A percentile compares a stretch with the other conserved stretches of the same genome.
phyloP scores from a whole-genome alignment of 2,797 vertebrate genomes.

The Sebastes itinus region DNA sequence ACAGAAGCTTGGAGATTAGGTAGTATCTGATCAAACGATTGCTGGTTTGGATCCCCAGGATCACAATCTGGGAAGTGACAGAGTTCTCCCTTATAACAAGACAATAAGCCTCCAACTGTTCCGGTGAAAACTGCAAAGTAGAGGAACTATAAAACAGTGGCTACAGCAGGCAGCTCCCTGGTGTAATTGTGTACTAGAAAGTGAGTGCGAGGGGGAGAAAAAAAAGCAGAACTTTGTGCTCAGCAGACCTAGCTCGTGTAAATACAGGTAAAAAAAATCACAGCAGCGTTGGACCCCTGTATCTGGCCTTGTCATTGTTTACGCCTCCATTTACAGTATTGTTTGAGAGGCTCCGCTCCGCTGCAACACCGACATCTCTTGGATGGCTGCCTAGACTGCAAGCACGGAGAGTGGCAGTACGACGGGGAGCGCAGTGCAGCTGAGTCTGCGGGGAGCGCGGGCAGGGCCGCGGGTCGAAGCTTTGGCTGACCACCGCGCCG shows the following conservation, averaged over 20 bases:
- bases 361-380: slow-evolving; percentile 46
- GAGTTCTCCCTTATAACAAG: slow-evolving; percentile 10
- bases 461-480: slow-evolving; percentile 29
- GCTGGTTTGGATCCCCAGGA: slow-evolving; percentile 34
- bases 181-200: slow-evolving; percentile 37
- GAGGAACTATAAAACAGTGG: slow-evolving; percentile 10
- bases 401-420: slow-evolving; percentile 23
- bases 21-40: slow-evolving; percentile 43
- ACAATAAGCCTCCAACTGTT: slow-evolving; percentile 43
- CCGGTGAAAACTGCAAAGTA: slow-evolving; percentile 32
- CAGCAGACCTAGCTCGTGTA: slow-evolving; percentile 24
- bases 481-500: slow-evolving; percentile 53
- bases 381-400: slow-evolving; percentile 44
- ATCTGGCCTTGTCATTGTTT: slow-evolving; percentile 52
- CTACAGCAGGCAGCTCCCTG: slow-evolving; percentile 28
- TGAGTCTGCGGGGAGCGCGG: slow-evolving; percentile 39
- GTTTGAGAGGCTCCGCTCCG: slow-evolving; percentile 27
- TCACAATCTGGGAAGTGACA: slow-evolving; percentile 29
- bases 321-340: slow-evolving; percentile 39
- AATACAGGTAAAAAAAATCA: slow-evolving; percentile 17
- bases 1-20: slow-evolving; percentile 41
- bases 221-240: slow-evolving; percentile 13
- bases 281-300: not conserved
- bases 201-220: not conserved
- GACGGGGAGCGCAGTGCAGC: not conserved